These are phyloP conservation scores for Helicoverpa assulta DNA, from an alignment of 2,888 invertebrate genomes.

Conservation along the genomic window DNA sequence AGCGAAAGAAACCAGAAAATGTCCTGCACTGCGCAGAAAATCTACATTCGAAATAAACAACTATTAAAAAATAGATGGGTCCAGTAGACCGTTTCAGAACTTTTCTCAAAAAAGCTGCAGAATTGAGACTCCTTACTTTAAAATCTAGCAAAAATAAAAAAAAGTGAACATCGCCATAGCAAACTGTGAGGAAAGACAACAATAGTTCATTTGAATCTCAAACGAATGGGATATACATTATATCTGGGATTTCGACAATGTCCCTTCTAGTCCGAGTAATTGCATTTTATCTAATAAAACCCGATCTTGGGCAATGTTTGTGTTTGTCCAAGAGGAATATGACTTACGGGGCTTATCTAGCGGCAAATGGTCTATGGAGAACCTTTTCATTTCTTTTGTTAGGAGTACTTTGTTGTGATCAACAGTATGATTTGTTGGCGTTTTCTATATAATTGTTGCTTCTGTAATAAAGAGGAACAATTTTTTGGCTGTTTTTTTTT, in stretches of 20 bases:
- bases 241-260: slow-evolving; percentile 49
- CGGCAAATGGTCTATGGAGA: slow-evolving; percentile 17
- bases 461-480: too few species aligned
- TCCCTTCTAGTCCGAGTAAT: slow-evolving; percentile 62
- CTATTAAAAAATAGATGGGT: neutral
- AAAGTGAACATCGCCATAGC: slow-evolving; percentile 16
- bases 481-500: too few species aligned
- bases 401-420: neutral
- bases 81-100: neutral
- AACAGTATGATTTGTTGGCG: slow-evolving; percentile 1
- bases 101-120: neutral
- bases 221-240: slow-evolving; percentile 39
- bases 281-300: slow-evolving; percentile 64
- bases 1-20: too few species aligned
- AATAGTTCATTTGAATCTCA: slow-evolving; percentile 67
- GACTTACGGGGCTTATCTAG: slow-evolving; percentile 22
- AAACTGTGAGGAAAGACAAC: slow-evolving; percentile 48
- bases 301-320: slow-evolving; percentile 28
- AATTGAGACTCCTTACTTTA: slow-evolving; percentile 4
- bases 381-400: slow-evolving; percentile 11
- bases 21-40: too few species aligned
- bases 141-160: slow-evolving; percentile 19
- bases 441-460: neutral
- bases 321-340: slow-evolving; percentile 29
- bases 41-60: too few species aligned